Evolutionary conservation across 2,113 vertebrate species (phyloP).

Genomic region (Probosciger aterrimus): DNA sequence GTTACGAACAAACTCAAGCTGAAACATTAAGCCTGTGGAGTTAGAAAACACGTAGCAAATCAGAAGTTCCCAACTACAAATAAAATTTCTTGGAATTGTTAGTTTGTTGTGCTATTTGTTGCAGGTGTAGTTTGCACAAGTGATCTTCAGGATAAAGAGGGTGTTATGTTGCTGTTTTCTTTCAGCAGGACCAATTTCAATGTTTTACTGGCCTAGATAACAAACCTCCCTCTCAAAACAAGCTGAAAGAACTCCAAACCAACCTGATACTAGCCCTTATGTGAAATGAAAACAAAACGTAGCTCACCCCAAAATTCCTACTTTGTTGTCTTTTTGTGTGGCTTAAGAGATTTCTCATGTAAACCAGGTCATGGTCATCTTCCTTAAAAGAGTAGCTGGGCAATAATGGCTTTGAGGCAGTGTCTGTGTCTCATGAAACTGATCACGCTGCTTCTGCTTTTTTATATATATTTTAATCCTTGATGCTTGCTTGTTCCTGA

Average conservation of each 20-base stretch:
- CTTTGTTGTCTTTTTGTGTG: background rate
- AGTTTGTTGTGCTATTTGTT: background rate
- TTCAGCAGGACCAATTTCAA: background rate
- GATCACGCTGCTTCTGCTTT: background rate
- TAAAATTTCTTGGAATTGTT: background rate
- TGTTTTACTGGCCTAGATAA: background rate
- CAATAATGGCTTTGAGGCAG: background rate
- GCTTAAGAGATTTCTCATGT: background rate
- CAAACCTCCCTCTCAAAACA: background rate
- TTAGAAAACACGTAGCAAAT: background rate
- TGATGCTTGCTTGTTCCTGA: background rate
- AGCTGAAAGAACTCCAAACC: background rate
- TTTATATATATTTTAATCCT: background rate
- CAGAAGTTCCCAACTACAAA: background rate
- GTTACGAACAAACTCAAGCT: background rate
- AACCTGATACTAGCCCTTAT: background rate
- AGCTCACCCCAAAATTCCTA: background rate
- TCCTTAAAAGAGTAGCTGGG: background rate
- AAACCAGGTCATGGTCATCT: background rate
- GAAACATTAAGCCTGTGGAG: background rate
- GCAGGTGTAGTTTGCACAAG: background rate
- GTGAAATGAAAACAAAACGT: background rate
- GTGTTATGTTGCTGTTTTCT: background rate
- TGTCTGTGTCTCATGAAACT: background rate
- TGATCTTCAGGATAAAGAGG: background rate